Evolutionary conservation across 2,113 vertebrate species (phyloP), one percentile per base, ranked within the genome.

Genomic region (Mixornis gularis): DNA sequence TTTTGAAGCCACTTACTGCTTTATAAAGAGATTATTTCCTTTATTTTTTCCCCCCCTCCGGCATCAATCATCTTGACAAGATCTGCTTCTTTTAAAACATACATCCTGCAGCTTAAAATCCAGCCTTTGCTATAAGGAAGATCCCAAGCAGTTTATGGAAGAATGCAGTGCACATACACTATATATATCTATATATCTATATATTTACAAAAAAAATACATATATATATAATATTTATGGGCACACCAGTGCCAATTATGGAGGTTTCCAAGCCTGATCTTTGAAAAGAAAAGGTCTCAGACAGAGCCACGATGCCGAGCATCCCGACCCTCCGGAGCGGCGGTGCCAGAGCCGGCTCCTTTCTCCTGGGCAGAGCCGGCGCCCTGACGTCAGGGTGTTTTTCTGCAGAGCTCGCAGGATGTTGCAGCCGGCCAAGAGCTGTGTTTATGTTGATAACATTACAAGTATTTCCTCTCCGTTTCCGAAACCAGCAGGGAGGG

Each of bases 381-480:
- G 72, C 83, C 91, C 59, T 96, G 96, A 94, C 90, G 91, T 95
- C 91, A 92, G 92, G 89, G 10, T 94, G 93, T 94, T 95, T 95
- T 93, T 93, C 63, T 90, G 91, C 82, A 32, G 91, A 71, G 91
- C 87, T 44, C 76, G 51, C 96, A 96, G 95, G 95, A 96, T 96
- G 94, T 93, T 21, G 84, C 79, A 79, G 86, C 87, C 86, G 16
- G 94, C 96, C 96, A 94, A 92, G 92, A 69, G 94, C 95, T 81
- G 88, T 96, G 95, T 94, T 90, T 95, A 72, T 94, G 91, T 93
- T 94, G 94, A 96, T 94, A 95, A 94, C 92, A 85, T 89, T 93
- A 94, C 94, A 95, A 97, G 92, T 93, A 95, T 95, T 96, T 96
- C 95, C 95, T 95, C 92, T 85, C 62, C 9, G 29, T 93, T 95